phyloP scores from a whole-genome alignment of 2,888 invertebrate genomes.

The Hydraecia micacea region DNA sequence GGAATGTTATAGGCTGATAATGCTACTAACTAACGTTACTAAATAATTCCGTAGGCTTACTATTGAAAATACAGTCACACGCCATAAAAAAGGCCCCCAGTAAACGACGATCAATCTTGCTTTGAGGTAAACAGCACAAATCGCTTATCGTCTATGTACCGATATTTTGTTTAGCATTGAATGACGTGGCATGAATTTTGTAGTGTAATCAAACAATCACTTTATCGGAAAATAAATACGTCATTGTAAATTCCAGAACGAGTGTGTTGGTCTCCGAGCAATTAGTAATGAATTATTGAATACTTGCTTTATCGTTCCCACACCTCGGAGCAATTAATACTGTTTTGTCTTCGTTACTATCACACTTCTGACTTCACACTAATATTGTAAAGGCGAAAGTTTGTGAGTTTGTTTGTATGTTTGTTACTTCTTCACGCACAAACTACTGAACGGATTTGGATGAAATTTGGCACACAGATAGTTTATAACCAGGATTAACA shows the following conservation, averaged over 20 bases:
- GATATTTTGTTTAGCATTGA: slow-evolving; percentile 21
- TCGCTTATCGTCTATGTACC: slow-evolving; percentile 2
- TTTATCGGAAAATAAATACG: slow-evolving; percentile 32
- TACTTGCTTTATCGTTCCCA: background rate
- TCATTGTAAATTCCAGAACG: slow-evolving; percentile 36
- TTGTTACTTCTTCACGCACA: no score
- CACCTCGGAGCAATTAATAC: background rate
- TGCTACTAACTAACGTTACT: background rate
- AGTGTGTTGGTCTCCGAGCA: background rate
- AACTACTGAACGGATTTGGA: no score
- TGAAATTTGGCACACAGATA: no score
- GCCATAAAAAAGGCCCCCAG: background rate
- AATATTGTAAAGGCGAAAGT: no score
- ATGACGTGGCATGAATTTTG: slow-evolving; percentile 37
- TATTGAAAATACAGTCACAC: background rate
- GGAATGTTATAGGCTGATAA: background rate
- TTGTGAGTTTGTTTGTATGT: no score
- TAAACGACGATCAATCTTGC: slow-evolving; percentile 19
- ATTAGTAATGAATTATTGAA: background rate
- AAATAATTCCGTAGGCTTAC: background rate
- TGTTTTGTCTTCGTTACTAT: background rate
- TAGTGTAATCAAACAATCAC: slow-evolving; percentile 39
- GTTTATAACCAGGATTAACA: no score
- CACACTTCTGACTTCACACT: no score
- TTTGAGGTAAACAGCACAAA: slow-evolving; percentile 31